Percentiles rank a stretch among this genome's conserved stretches.
phyloP scores from a whole-genome alignment of 1,140 invertebrate species.

The Camponotus pennsylvanicus region DNA sequence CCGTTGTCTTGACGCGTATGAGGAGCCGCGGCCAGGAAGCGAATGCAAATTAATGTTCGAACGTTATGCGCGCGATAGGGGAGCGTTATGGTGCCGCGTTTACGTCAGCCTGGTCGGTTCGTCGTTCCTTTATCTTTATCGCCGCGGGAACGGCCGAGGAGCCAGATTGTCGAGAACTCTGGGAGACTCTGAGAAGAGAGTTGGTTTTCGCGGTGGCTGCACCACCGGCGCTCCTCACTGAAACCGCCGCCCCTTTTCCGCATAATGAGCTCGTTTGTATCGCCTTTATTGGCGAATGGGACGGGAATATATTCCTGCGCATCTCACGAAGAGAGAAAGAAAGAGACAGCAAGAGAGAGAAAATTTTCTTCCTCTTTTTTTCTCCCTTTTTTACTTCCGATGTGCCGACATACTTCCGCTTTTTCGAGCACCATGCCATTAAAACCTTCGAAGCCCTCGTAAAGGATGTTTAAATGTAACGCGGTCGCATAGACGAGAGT shows the following conservation, averaged over 20 bases:
- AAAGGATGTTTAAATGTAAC: conserved; percentile 50
- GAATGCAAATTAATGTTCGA: conserved; percentile 70
- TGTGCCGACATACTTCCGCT: background rate
- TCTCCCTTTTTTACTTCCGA: conserved; percentile 13
- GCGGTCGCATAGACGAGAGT: background rate
- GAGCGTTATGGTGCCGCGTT: conserved; percentile 58
- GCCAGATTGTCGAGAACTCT: conserved; percentile 53
- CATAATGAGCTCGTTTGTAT: conserved; percentile 71
- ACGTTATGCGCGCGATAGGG: conserved; percentile 62
- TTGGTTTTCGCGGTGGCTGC: conserved; percentile 56
- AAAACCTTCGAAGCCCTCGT: conserved; percentile 20
- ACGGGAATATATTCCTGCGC: conserved; percentile 36
- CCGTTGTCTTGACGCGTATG: conserved; percentile 32
- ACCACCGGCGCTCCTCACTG: conserved; percentile 34
- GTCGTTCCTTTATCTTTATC: conserved; percentile 68
- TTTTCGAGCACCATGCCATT: conserved; percentile 45
- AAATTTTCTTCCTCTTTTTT: conserved; percentile 55
- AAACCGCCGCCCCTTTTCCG: conserved; percentile 48
- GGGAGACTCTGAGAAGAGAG: conserved; percentile 18
- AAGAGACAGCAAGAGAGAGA: background rate
- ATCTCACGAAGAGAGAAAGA: conserved; percentile 13
- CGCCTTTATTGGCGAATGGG: conserved; percentile 62
- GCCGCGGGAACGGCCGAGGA: conserved; percentile 56
- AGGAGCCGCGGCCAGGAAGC: conserved; percentile 45
- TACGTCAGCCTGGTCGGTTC: conserved; percentile 42